Conservation (phyloP, 2,797 vertebrate genomes). For the Microtus californicus region DNA sequence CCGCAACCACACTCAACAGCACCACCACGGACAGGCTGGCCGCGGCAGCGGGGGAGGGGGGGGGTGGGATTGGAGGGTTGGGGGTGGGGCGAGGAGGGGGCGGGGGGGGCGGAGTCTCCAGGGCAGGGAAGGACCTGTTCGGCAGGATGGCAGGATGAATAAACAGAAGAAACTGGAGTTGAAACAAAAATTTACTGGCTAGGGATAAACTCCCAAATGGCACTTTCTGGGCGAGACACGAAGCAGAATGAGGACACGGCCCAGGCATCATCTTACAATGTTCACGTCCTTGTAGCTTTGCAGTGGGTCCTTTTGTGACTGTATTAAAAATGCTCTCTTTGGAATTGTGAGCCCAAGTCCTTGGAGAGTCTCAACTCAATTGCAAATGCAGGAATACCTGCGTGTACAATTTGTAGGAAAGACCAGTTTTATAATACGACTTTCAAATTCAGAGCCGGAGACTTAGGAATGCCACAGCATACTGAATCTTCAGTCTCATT, state of each 20-base stretch:
- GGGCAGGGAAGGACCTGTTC: conserved; percentile 80
- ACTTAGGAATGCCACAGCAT: conserved; percentile 16
- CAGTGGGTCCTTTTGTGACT: neutral
- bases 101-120: neutral
- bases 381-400: conserved; percentile 25
- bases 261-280: neutral
- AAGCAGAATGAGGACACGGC: neutral
- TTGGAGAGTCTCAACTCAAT: neutral
- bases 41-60: neutral
- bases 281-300: neutral
- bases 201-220: neutral
- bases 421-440: neutral
- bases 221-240: neutral
- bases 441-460: conserved; percentile 30
- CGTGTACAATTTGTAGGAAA: neutral
- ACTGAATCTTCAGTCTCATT: conserved; percentile 47
- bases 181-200: neutral
- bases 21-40: conserved; percentile 39
- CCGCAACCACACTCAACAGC: conserved; percentile 79
- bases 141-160: neutral
- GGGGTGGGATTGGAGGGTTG: too few relatives aligned
- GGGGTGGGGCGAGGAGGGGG: too few relatives aligned
- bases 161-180: conserved; percentile 13
- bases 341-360: neutral
- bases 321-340: conserved; percentile 27